A percentile compares a stretch with the other conserved stretches of the same genome.
Conservation (phyloP, 2,113 vertebrate genomes). For the Solenodon paradoxus region DNA sequence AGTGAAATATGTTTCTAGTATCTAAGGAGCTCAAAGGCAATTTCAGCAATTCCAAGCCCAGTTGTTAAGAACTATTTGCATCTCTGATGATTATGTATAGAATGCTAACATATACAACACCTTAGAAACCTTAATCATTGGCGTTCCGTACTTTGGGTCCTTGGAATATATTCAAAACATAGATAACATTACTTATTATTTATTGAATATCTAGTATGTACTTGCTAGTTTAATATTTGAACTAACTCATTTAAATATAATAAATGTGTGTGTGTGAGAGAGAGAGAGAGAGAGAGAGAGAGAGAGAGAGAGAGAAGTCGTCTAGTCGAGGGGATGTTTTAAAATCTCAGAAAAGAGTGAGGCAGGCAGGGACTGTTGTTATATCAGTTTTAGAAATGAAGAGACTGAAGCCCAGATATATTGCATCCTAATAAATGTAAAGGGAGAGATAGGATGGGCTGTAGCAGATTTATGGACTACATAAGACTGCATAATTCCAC, state of each 20-base stretch:
- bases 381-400: neutral
- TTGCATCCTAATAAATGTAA: neutral
- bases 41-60: neutral
- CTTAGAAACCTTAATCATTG: neutral
- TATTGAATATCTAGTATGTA: neutral
- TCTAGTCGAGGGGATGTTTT: neutral
- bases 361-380: neutral
- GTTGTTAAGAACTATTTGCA: neutral
- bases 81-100: neutral
- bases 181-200: neutral
- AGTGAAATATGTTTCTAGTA: neutral
- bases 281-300: too few relatives aligned
- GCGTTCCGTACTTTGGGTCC: neutral
- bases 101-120: neutral
- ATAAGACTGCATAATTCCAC: neutral
- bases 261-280: too few relatives aligned
- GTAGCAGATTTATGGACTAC: neutral
- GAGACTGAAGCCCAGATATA: neutral
- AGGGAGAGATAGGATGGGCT: neutral
- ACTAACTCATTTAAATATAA: too few relatives aligned
- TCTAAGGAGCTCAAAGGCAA: neutral
- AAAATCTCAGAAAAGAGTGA: neutral
- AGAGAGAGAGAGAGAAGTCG: too few relatives aligned
- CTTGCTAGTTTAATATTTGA: constrained; percentile 1
- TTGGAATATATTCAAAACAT: neutral